These are phyloP conservation scores for Cryptosula pallasiana DNA, from an alignment of 2,888 invertebrate genomes.

Conservation along the genomic window DNA sequence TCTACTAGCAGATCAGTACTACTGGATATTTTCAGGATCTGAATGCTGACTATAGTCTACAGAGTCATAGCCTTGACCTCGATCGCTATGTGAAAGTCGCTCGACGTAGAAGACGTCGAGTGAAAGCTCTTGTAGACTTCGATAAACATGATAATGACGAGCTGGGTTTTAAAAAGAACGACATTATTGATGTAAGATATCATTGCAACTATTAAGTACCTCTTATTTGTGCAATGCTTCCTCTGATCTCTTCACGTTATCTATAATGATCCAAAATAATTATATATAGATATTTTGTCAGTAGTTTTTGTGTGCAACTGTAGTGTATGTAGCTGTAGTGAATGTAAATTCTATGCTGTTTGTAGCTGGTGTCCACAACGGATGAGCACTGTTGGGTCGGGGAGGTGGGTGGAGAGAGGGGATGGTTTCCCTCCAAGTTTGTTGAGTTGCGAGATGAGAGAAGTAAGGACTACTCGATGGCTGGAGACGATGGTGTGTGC, in stretches of 20 bases:
- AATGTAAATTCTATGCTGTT: not conserved
- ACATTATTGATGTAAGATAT: constrained; percentile 92
- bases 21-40: constrained; percentile 57
- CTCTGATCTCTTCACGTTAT: too few relatives aligned
- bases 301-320: not conserved
- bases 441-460: constrained; percentile 92
- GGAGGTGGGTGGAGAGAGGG: constrained; percentile 81
- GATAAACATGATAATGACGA: constrained; percentile 97
- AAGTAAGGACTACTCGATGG: constrained; percentile 63
- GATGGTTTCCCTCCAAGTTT: constrained; percentile 97
- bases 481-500: constrained; percentile 92
- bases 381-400: constrained; percentile 99
- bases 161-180: constrained; percentile 94
- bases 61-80: constrained; percentile 88
- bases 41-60: constrained; percentile 89
- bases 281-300: not conserved
- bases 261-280: not conserved
- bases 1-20: too few relatives aligned
- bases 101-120: constrained; percentile 71
- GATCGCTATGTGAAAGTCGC: constrained; percentile 80
- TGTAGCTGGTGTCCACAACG: constrained; percentile 73
- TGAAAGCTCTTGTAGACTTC: constrained; percentile 93
- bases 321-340: too few relatives aligned
- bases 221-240: too few relatives aligned
- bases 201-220: too few relatives aligned